Percentiles rank a stretch among this genome's conserved stretches.
phyloP scores from a whole-genome alignment of 2,797 vertebrate species.

The Hozukius guyotensis region DNA sequence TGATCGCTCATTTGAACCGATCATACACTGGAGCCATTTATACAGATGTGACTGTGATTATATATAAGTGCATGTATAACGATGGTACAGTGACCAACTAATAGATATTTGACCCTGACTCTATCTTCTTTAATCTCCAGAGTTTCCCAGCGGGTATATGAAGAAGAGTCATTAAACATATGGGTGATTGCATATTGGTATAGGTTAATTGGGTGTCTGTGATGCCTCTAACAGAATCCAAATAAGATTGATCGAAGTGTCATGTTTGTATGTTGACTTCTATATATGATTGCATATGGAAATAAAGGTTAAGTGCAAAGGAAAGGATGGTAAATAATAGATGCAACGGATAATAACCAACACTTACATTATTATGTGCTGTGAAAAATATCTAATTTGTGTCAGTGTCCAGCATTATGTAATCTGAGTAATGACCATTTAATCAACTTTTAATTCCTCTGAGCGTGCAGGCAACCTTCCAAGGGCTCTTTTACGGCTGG shows the following conservation, averaged over 20 bases:
- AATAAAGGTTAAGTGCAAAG: not conserved
- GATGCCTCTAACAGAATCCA: too few species aligned
- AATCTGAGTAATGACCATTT: not conserved
- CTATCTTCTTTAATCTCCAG: not conserved
- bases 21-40: not conserved
- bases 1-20: too few species aligned
- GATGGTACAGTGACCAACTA: not conserved
- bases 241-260: too few species aligned
- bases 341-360: not conserved
- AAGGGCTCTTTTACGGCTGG: not conserved
- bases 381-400: not conserved
- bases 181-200: not conserved
- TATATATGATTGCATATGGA: not conserved
- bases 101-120: not conserved
- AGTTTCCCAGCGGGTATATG: not conserved
- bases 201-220: not conserved
- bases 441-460: not conserved
- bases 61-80: not conserved
- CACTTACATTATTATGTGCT: not conserved
- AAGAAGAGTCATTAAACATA: not conserved
- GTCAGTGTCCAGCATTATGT: not conserved
- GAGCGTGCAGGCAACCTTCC: not conserved
- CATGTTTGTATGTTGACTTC: too few species aligned
- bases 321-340: not conserved
- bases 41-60: not conserved